Evolutionary conservation across 2,888 invertebrate species (phyloP).

Genomic region (Rhagophthalmus giganteus): DNA sequence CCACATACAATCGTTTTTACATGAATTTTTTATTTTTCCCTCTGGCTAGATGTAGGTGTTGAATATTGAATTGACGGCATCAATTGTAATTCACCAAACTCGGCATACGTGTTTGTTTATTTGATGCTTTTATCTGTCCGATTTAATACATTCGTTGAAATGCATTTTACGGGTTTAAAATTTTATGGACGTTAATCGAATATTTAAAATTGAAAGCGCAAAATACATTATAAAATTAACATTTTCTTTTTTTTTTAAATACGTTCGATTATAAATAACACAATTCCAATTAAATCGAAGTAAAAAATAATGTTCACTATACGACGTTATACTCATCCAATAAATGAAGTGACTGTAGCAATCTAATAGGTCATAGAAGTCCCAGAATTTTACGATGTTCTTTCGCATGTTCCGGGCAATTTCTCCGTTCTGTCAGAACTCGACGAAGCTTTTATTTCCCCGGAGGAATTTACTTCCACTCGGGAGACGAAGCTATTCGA

Average conservation of each 20-base stretch:
- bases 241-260: not conserved
- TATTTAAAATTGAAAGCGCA: constrained; percentile 10
- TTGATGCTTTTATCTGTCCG: constrained; percentile 1
- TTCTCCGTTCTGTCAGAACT: constrained; percentile 48
- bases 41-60: constrained; percentile 6
- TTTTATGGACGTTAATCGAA: constrained; percentile 13
- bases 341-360: constrained; percentile 47
- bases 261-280: constrained; percentile 1
- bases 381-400: constrained; percentile 45
- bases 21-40: constrained; percentile 12
- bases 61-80: constrained; percentile 17
- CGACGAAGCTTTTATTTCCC: constrained; percentile 56
- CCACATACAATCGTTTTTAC: constrained; percentile 6
- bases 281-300: constrained; percentile 2
- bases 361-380: constrained; percentile 46
- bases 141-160: constrained; percentile 7
- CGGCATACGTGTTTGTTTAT: constrained; percentile 2
- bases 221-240: constrained; percentile 1
- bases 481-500: constrained; percentile 49
- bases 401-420: constrained; percentile 51
- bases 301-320: constrained; percentile 8
- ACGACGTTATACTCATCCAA: constrained; percentile 48
- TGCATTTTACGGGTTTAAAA: constrained; percentile 11
- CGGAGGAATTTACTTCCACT: constrained; percentile 50
- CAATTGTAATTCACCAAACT: constrained; percentile 8